Percentiles rank a stretch among this genome's conserved stretches.
These are phyloP conservation scores for Drosophila lacertosa DNA, from an alignment of 1,140 invertebrate species.

Conservation along the genomic window DNA sequence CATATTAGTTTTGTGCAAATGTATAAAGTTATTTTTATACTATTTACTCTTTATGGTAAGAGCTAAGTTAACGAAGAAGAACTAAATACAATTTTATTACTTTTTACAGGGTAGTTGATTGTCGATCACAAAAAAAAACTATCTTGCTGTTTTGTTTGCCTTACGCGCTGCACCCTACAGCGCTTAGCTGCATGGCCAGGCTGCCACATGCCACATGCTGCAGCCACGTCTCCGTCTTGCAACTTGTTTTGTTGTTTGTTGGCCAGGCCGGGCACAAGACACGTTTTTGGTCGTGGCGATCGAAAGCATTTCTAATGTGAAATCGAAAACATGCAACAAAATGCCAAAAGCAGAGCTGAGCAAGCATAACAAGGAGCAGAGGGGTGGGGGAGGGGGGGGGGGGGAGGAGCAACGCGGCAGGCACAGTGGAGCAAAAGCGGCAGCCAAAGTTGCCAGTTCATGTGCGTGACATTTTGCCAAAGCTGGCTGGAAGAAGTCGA, in stretches of 20 bases:
- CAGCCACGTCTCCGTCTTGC: conserved; percentile 22
- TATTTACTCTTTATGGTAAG: too few relatives aligned
- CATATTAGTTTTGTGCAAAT: too few relatives aligned
- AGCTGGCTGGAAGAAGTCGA: conserved; percentile 18
- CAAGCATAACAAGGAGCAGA: conserved; percentile 48
- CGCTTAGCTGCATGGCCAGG: conserved; percentile 6
- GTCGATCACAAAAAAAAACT: too few relatives aligned
- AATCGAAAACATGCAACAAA: conserved; percentile 76
- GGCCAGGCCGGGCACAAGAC: conserved; percentile 44
- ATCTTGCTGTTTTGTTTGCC: neutral
- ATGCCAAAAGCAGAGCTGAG: conserved; percentile 57
- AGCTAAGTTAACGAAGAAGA: too few relatives aligned
- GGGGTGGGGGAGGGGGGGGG: neutral
- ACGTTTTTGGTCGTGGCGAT: conserved; percentile 65
- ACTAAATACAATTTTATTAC: neutral
- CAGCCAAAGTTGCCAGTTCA: conserved; percentile 55
- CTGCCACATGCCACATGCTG: neutral
- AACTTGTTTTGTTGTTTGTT: conserved; percentile 67
- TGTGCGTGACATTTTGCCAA: conserved; percentile 64
- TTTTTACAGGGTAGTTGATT: neutral
- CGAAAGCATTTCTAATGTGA: conserved; percentile 81
- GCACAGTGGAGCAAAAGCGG: conserved; percentile 3
- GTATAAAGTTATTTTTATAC: too few relatives aligned
- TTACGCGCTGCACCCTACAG: conserved; percentile 55
- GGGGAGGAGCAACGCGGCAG: neutral